phyloP scores from a whole-genome alignment of 2,888 invertebrate species.

The Aphodius granarius region DNA sequence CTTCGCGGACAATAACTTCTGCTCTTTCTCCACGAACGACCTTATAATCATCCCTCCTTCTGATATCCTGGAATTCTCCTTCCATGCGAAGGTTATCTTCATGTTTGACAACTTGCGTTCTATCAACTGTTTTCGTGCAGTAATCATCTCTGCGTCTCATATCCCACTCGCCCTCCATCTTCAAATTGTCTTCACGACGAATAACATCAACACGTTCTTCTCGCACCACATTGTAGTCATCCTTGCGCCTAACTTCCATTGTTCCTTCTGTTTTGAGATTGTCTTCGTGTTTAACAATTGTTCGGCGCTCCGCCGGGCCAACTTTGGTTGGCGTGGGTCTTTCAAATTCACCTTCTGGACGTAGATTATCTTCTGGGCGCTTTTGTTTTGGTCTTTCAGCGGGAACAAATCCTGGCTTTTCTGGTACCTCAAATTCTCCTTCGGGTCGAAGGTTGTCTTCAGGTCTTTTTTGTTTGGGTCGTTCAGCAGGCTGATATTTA shows the following conservation, averaged over 20 bases:
- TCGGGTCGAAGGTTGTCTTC: constrained; percentile 59
- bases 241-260: constrained; percentile 46
- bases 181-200: constrained; percentile 58
- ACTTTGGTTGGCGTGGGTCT: constrained; percentile 47
- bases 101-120: constrained; percentile 59
- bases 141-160: constrained; percentile 27
- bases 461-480: constrained; percentile 53
- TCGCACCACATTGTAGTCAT: constrained; percentile 36
- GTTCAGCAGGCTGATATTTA: constrained; percentile 56
- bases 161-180: constrained; percentile 56
- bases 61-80: constrained; percentile 58
- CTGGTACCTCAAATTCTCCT: constrained; percentile 61
- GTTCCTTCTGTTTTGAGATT: constrained; percentile 62
- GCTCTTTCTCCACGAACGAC: constrained; percentile 64
- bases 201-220: constrained; percentile 62
- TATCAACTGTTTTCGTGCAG: constrained; percentile 51
- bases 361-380: constrained; percentile 57
- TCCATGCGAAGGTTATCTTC: constrained; percentile 61
- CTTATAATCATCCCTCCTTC: constrained; percentile 58
- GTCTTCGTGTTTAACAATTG: constrained; percentile 59
- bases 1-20: constrained; percentile 54
- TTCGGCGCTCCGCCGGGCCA: constrained; percentile 49
- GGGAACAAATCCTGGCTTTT: constrained; percentile 53
- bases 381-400: constrained; percentile 54
- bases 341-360: constrained; percentile 55